Base-by-base conservation (phyloP, 2,888 invertebrate genomes). In the Melieria omissa region DNA sequence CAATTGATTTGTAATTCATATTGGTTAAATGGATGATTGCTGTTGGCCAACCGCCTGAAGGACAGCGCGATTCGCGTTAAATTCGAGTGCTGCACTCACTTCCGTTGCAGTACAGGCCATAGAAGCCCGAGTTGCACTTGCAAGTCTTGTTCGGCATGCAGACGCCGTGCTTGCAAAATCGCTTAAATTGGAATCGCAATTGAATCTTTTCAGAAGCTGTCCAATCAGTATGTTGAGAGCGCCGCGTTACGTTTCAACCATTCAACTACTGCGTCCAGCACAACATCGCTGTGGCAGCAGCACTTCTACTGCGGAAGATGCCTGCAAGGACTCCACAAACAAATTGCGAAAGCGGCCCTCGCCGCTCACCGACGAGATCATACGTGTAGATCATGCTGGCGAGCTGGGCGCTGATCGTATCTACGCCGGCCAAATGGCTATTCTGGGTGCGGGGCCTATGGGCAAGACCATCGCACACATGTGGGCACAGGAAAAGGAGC, bases 401-500 rank as follows among this genome's bases (percentile, higher is more conserved):
- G 99, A 99, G 89, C 88, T 97, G 72, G 99, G 98, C 73, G 99
- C 99, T 4, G 97, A 99, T 88, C 90, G 97, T 74, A 99, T 99
- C 80, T 99, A 99, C 88, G 97, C 97, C 10, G 99, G 99, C 0
- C 97, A 99, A 89, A 93, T 97, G 93, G 97, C 97, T 8, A 91
- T 99, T 8, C 88, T 99, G 71, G 91, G 91, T 14, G 90, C 90
- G 72, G 92, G 93, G 0, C 88, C 91, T 14, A 92, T 93, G 80
- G 96, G 94, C 0, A 93, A 94, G 10, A 90, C 93, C 68, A 96
- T 97, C 78, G 91, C 93, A 79, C 95, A 98, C 86, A 99, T 99
- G 99, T 98, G 98, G 97, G 97, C 98, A 62, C 97, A 99, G 88
- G 99, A 99, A 88, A 96, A 96, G 84, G 90, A 90, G 67, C 99